Conservation (phyloP, 2,797 vertebrate genomes). For the Crenuchus spilurus region DNA sequence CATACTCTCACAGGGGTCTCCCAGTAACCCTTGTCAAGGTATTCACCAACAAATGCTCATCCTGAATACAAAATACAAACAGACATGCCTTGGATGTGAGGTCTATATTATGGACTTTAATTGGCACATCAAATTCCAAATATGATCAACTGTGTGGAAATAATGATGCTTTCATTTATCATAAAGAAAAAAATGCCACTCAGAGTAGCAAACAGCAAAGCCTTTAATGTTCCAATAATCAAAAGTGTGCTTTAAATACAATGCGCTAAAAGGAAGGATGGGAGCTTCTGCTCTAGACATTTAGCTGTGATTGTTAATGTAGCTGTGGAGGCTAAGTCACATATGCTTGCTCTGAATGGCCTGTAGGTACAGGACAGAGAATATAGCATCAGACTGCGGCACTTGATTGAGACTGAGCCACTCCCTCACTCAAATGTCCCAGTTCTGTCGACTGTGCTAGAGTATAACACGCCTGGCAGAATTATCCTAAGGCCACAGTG, state of each 20-base stretch:
- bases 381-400: constrained; percentile 15
- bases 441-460: not conserved
- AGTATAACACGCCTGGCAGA: not conserved
- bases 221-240: not conserved
- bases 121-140: not conserved
- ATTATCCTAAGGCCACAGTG: not conserved
- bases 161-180: not conserved
- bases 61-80: not conserved
- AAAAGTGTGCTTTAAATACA: not conserved
- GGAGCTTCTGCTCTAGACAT: constrained; percentile 36
- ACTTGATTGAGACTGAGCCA: constrained; percentile 18
- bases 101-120: not conserved
- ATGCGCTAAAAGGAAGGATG: constrained; percentile 3
- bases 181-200: not conserved
- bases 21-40: not conserved
- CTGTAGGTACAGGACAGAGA: not conserved
- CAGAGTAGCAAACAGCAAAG: not conserved
- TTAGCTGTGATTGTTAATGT: constrained; percentile 20
- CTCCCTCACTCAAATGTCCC: constrained; percentile 13
- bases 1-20: constrained; percentile 7
- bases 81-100: no score
- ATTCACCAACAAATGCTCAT: not conserved
- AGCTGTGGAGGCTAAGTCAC: constrained; percentile 1
- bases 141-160: not conserved
- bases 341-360: constrained; percentile 13